phyloP scores from a whole-genome alignment of 2,797 vertebrate species.

The Spizella passerina region DNA sequence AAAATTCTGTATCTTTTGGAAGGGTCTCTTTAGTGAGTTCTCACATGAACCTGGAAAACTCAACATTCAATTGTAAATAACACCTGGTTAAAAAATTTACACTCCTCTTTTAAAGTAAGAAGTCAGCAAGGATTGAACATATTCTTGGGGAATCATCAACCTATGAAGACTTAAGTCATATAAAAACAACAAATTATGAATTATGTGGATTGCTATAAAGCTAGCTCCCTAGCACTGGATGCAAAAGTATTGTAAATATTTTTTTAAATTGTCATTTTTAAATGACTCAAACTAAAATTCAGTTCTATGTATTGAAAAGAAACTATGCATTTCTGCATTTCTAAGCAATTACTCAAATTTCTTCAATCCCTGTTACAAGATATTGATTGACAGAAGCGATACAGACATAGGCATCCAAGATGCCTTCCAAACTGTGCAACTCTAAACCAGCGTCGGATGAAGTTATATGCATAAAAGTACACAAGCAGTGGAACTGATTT shows the following conservation, averaged over 20 bases:
- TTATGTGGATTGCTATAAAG: background rate
- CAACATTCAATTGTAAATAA: background rate
- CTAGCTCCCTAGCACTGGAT: background rate
- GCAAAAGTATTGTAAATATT: background rate
- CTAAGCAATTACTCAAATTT: background rate
- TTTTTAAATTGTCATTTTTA: background rate
- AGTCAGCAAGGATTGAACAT: background rate
- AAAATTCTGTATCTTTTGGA: background rate
- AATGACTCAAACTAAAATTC: background rate
- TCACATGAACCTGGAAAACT: background rate
- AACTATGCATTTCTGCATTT: background rate
- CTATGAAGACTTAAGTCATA: background rate
- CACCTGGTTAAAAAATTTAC: background rate
- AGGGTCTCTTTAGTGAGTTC: background rate
- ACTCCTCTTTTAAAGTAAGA: background rate
- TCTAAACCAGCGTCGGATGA: background rate
- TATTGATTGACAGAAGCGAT: slow-evolving; percentile 7
- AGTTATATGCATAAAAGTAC: background rate
- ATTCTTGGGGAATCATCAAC: background rate
- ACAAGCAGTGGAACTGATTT: background rate
- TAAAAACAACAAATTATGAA: background rate
- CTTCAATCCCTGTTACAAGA: background rate
- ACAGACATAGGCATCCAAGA: slow-evolving; percentile 5
- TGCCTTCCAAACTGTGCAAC: slow-evolving; percentile 11
- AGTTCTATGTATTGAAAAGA: background rate